Conservation (phyloP, 1,140 invertebrate species). For the Holcopasites calliopsidis region DNA sequence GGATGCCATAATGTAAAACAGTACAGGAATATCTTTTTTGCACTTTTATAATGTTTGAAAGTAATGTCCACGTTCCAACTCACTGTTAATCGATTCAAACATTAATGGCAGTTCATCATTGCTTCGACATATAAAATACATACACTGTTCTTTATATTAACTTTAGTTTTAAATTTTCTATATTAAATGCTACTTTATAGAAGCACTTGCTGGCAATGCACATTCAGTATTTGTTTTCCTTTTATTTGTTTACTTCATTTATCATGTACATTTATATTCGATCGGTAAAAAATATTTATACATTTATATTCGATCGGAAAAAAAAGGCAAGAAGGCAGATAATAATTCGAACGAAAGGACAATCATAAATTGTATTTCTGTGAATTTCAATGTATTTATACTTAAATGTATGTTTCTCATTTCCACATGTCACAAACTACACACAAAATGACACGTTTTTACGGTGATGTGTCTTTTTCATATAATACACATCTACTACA, state of each 20-base stretch:
- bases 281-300: conserved; percentile 17
- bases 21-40: too few species aligned
- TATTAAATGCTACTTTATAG: conserved; percentile 69
- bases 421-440: conserved; percentile 45
- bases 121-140: neutral
- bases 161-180: conserved; percentile 39
- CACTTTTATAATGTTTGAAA: too few species aligned
- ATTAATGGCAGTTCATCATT: neutral
- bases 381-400: too few species aligned
- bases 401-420: neutral
- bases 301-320: neutral
- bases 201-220: conserved; percentile 78
- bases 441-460: conserved; percentile 65
- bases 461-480: conserved; percentile 73
- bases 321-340: conserved; percentile 16
- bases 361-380: neutral
- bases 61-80: too few species aligned
- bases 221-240: conserved; percentile 60
- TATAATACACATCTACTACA: conserved; percentile 75
- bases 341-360: neutral
- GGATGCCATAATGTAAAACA: too few species aligned
- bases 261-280: conserved; percentile 44
- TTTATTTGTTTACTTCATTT: conserved; percentile 56
- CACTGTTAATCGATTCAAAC: neutral
- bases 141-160: conserved; percentile 1